phyloP scores from a whole-genome alignment of 2,888 invertebrate genomes.

The Parasteatoda lunata region DNA sequence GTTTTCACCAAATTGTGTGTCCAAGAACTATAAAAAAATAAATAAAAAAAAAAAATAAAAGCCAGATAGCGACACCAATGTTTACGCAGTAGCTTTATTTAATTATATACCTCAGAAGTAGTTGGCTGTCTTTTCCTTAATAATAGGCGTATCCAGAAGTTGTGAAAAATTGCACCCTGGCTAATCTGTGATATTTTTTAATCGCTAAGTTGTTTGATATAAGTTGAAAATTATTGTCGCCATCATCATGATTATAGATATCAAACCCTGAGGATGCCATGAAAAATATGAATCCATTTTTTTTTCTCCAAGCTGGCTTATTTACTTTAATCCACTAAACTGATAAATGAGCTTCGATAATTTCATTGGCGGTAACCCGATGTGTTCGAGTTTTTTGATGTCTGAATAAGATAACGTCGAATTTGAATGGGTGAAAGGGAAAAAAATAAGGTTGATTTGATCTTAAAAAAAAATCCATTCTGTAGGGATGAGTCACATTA shows the following conservation, averaged over 20 bases:
- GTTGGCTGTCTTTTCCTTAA: conserved; percentile 37
- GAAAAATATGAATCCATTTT: conserved; percentile 4
- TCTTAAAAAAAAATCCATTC: not conserved
- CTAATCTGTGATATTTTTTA: conserved; percentile 7
- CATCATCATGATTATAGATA: conserved; percentile 41
- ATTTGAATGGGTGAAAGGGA: conserved; percentile 2
- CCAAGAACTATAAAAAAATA: not conserved
- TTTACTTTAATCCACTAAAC: conserved; percentile 23
- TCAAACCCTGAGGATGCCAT: not conserved
- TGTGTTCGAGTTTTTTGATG: conserved; percentile 42
- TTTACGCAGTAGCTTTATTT: conserved; percentile 65
- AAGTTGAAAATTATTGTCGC: conserved; percentile 56
- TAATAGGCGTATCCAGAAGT: conserved; percentile 53
- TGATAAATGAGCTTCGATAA: conserved; percentile 43
- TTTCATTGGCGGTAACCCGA: conserved; percentile 36
- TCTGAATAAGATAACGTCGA: conserved; percentile 52
- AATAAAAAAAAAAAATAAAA: not conserved
- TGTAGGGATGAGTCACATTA: not conserved
- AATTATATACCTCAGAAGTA: conserved; percentile 36
- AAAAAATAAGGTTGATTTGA: not conserved
- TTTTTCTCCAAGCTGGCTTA: not conserved
- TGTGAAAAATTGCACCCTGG: conserved; percentile 53
- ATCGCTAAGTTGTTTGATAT: conserved; percentile 46
- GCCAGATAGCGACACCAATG: conserved; percentile 42
- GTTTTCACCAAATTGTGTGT: conserved; percentile 11